Evolutionary conservation across 2,888 invertebrate species (phyloP).

Genomic region (Oligia strigilis): DNA sequence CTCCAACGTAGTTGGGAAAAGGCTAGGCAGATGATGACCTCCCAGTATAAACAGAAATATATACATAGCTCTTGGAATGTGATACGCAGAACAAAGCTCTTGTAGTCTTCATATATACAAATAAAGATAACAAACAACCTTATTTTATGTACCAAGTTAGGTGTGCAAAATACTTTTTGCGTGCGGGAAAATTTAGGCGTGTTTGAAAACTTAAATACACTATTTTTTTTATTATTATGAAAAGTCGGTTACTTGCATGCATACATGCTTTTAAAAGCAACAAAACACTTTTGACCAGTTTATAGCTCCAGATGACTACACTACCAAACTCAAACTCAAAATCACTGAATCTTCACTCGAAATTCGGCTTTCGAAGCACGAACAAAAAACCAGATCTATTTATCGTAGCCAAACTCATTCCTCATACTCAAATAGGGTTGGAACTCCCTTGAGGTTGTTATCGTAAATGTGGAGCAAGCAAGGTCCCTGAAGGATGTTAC

Average conservation of each 20-base stretch:
- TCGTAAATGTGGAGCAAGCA: slow-evolving; percentile 39
- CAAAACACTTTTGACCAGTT: background rate
- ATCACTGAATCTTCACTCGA: background rate
- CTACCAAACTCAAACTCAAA: background rate
- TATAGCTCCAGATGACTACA: background rate
- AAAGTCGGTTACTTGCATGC: background rate
- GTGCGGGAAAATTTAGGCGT: slow-evolving; percentile 3
- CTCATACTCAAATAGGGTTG: slow-evolving; percentile 49
- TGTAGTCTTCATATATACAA: background rate
- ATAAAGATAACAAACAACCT: background rate
- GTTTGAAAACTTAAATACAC: background rate
- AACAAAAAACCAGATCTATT: slow-evolving; percentile 28
- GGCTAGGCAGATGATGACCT: background rate
- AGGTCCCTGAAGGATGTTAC: background rate
- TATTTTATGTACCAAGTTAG: slow-evolving; percentile 3
- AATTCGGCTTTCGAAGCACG: slow-evolving; percentile 28
- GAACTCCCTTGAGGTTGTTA: slow-evolving; percentile 37
- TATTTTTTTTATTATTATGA: background rate
- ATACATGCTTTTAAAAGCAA: background rate
- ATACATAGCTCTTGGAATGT: background rate
- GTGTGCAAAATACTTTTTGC: slow-evolving; percentile 11
- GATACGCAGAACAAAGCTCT: background rate
- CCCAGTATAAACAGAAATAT: background rate
- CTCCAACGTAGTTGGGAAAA: no score
- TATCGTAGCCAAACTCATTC: slow-evolving; percentile 33